Percentiles rank a stretch among this genome's conserved stretches.
phyloP scores from a whole-genome alignment of 2,888 invertebrate species.

The Oxyscelio sp. region DNA sequence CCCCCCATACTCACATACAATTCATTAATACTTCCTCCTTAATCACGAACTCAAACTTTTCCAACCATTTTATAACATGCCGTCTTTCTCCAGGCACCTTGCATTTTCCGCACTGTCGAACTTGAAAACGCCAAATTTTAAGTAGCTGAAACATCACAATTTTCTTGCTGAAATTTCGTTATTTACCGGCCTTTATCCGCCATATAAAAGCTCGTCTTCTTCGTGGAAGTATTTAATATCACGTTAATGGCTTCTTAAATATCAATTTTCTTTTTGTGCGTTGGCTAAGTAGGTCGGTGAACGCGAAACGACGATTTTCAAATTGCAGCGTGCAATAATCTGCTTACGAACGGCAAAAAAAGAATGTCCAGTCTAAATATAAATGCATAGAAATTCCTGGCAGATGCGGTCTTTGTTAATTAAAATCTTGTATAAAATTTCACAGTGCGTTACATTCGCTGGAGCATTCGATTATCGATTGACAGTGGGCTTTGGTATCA shows the following conservation, averaged over 20 bases:
- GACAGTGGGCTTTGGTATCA: background rate
- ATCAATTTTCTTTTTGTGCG: conserved; percentile 58
- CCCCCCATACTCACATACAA: no score
- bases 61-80: no score
- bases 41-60: no score
- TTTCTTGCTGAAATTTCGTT: conserved; percentile 35
- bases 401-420: background rate
- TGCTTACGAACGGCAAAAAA: conserved; percentile 3
- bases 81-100: no score
- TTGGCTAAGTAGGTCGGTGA: conserved; percentile 37
- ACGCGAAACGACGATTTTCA: conserved; percentile 21
- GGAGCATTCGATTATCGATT: background rate
- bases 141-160: conserved; percentile 18
- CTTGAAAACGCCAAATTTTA: background rate
- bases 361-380: background rate
- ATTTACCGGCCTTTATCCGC: conserved; percentile 34
- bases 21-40: no score
- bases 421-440: background rate
- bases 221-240: conserved; percentile 44
- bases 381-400: background rate
- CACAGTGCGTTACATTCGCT: background rate
- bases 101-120: no score
- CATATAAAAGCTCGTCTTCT: conserved; percentile 27
- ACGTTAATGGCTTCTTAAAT: conserved; percentile 60
- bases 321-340: conserved; percentile 23